Percentiles rank a stretch among this genome's conserved stretches.
These are phyloP conservation scores for Micromys minutus DNA, from an alignment of 2,113 vertebrate genomes.

Conservation along the genomic window DNA sequence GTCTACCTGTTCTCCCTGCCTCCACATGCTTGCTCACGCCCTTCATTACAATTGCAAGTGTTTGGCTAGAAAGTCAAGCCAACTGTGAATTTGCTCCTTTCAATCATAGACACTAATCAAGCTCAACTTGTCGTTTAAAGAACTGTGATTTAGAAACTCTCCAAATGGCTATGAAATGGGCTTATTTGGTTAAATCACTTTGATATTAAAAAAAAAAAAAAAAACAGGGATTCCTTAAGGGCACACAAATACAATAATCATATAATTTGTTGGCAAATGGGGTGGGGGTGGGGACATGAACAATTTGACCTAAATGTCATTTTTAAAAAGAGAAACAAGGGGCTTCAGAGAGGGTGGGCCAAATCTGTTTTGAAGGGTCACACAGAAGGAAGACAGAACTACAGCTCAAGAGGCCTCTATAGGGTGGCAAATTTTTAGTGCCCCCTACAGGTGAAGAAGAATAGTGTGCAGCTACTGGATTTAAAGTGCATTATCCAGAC, in stretches of 20 bases:
- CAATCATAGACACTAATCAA: conserved; percentile 32
- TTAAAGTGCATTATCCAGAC: neutral
- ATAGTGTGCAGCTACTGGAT: neutral
- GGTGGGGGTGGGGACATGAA: too few species aligned
- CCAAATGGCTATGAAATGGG: conserved; percentile 50
- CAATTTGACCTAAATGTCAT: conserved; percentile 30
- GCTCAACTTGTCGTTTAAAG: neutral
- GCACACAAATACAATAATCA: neutral
- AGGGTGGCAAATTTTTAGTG: neutral
- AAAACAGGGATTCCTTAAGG: conserved; percentile 12
- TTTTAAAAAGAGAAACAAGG: conserved; percentile 49
- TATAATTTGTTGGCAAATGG: conserved; percentile 29
- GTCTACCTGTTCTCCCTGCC: conserved; percentile 37
- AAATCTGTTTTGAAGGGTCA: neutral
- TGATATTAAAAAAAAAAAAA: conserved; percentile 38
- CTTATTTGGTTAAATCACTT: conserved; percentile 6
- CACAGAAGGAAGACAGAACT: conserved; percentile 11
- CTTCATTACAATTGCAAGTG: neutral
- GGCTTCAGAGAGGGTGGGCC: neutral
- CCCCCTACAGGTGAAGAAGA: neutral
- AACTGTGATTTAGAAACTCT: conserved; percentile 61
- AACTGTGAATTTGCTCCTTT: conserved; percentile 59
- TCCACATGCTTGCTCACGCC: neutral
- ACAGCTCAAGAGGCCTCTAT: neutral
- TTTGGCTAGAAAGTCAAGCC: conserved; percentile 41